Evolutionary conservation across 2,113 vertebrate species (phyloP).

Genomic region (Lutjanus erythropterus): DNA sequence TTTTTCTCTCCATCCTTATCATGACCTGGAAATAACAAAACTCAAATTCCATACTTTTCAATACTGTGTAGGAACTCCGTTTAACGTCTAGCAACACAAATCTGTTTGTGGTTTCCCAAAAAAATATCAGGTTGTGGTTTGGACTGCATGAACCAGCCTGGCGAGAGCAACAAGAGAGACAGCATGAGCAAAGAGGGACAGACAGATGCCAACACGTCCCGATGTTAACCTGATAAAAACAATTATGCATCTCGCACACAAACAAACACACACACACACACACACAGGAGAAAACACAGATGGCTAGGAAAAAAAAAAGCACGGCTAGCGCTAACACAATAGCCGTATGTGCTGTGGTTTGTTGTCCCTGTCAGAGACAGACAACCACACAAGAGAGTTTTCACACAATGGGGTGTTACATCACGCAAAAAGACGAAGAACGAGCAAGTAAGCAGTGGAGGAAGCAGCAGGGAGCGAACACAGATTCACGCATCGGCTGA

Average conservation of each 20-base stretch:
- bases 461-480: not conserved
- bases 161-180: conserved; percentile 13
- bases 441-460: not conserved
- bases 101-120: not conserved
- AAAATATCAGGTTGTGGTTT: conserved; percentile 45
- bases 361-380: not conserved
- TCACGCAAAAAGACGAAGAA: not conserved
- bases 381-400: not conserved
- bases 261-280: not conserved
- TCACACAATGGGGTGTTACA: conserved; percentile 4
- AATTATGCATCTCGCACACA: not conserved
- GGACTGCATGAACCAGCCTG: not conserved
- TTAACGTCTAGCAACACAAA: not conserved
- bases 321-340: not conserved
- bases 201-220: conserved; percentile 1
- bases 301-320: not conserved
- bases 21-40: too few species aligned
- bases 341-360: conserved; percentile 7
- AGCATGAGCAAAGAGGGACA: conserved; percentile 25
- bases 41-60: too few species aligned
- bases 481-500: not conserved
- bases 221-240: not conserved
- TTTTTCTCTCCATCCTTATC: too few species aligned
- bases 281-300: conserved; percentile 6
- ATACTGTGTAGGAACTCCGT: too few species aligned